Percentiles rank a stretch among this genome's conserved stretches.
phyloP scores from a whole-genome alignment of 2,888 invertebrate genomes.

The Leucophora obtusa region DNA sequence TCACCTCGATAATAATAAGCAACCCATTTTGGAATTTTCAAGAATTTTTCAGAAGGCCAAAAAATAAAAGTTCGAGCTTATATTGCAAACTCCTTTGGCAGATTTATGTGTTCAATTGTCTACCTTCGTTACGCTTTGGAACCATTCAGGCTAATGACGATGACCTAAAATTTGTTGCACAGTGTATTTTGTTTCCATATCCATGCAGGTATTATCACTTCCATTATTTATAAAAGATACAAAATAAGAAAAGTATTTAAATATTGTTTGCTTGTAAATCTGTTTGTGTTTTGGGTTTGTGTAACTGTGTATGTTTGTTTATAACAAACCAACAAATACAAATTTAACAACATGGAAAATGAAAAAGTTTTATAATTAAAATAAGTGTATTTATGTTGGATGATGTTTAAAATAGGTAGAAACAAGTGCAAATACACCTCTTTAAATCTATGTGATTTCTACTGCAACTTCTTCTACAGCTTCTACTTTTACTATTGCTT shows the following conservation, averaged over 20 bases:
- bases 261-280: neutral
- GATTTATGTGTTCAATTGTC: no score
- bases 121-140: no score
- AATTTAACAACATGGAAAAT: constrained; percentile 42
- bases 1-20: no score
- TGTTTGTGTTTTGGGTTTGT: neutral
- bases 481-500: no score
- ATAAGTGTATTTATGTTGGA: constrained; percentile 60
- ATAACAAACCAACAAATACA: constrained; percentile 38
- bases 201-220: neutral
- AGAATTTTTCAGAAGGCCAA: no score
- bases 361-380: constrained; percentile 67
- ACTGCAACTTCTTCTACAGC: constrained; percentile 29
- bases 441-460: constrained; percentile 21
- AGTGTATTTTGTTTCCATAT: no score
- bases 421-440: neutral
- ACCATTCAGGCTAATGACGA: no score
- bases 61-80: no score
- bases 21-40: no score
- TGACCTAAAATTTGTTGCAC: no score
- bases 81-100: no score
- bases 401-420: constrained; percentile 33
- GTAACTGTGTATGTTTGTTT: neutral
- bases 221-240: neutral
- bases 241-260: neutral